Evolutionary conservation across 2,113 vertebrate genomes (phyloP).

Genomic region (Eupsittula cactorum): DNA sequence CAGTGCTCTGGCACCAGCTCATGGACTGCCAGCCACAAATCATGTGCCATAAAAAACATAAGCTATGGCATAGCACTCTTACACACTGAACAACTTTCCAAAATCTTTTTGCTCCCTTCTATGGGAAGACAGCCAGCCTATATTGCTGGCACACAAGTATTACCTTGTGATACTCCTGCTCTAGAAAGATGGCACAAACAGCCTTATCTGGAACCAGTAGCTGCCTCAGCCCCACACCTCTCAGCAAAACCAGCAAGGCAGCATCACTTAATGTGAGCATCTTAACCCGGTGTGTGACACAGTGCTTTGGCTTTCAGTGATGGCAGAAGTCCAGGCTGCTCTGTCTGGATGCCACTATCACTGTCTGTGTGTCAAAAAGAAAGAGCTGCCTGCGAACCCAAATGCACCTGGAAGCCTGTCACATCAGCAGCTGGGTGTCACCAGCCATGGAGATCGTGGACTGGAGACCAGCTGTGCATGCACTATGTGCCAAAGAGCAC

Average conservation of each 20-base stretch:
- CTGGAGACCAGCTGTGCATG: not conserved
- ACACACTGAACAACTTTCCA: not conserved
- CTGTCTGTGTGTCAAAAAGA: not conserved
- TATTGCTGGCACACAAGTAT: not conserved
- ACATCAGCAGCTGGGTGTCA: not conserved
- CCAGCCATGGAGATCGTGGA: not conserved
- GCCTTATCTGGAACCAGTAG: not conserved
- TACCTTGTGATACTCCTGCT: not conserved
- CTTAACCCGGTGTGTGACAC: not conserved
- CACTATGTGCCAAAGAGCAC: not conserved
- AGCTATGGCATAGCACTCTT: not conserved
- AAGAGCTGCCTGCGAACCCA: not conserved
- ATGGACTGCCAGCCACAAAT: not conserved
- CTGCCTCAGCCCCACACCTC: not conserved
- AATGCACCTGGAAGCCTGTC: not conserved
- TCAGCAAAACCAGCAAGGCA: not conserved
- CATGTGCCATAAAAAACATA: not conserved
- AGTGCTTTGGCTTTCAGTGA: not conserved
- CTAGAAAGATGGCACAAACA: not conserved
- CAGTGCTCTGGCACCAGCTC: not conserved
- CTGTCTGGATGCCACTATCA: not conserved
- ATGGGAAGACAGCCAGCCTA: not conserved
- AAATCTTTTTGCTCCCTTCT: not conserved
- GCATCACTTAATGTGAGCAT: not conserved
- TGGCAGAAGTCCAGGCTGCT: not conserved